Conservation (phyloP, 2,888 invertebrate species). For the Euspilapteryx auroguttella region DNA sequence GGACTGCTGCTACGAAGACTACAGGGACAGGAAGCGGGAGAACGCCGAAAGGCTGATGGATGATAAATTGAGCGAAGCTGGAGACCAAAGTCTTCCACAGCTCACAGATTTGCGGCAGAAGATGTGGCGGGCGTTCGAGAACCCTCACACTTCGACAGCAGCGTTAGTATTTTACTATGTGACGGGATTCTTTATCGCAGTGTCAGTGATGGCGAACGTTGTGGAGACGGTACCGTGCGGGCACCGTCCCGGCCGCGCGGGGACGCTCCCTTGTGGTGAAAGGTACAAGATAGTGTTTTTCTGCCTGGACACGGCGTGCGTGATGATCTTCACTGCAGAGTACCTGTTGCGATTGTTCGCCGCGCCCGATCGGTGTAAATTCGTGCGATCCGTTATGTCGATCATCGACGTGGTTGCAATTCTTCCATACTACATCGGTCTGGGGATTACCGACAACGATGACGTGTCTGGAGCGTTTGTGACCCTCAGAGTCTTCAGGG, state of each 20-base stretch:
- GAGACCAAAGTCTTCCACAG: conserved; percentile 86
- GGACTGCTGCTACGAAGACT: conserved; percentile 99
- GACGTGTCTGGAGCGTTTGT: conserved; percentile 99
- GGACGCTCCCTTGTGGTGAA: conserved; percentile 93
- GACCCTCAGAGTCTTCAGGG: conserved; percentile 96
- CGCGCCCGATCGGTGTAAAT: conserved; percentile 97
- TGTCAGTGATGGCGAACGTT: conserved; percentile 99
- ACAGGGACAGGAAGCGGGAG: conserved; percentile 97
- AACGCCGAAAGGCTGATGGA: conserved; percentile 98
- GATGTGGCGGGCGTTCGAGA: conserved; percentile 99
- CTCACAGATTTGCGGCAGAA: conserved; percentile 88
- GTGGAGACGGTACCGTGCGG: conserved; percentile 97
- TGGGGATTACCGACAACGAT: conserved; percentile 97
- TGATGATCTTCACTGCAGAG: conserved; percentile 99
- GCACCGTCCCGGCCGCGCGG: conserved; percentile 81
- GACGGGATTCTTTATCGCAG: conserved; percentile 99
- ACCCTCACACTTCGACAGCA: conserved; percentile 97
- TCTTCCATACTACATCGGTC: conserved; percentile 97
- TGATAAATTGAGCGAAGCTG: conserved; percentile 92
- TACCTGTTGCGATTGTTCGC: conserved; percentile 94
- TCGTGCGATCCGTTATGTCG: conserved; percentile 98
- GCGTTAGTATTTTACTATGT: conserved; percentile 99
- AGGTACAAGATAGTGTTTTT: conserved; percentile 98
- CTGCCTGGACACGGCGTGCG: conserved; percentile 99
- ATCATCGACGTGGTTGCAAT: conserved; percentile 99